phyloP scores from a whole-genome alignment of 2,888 invertebrate species.

The Sarcophaga caerulescens region DNA sequence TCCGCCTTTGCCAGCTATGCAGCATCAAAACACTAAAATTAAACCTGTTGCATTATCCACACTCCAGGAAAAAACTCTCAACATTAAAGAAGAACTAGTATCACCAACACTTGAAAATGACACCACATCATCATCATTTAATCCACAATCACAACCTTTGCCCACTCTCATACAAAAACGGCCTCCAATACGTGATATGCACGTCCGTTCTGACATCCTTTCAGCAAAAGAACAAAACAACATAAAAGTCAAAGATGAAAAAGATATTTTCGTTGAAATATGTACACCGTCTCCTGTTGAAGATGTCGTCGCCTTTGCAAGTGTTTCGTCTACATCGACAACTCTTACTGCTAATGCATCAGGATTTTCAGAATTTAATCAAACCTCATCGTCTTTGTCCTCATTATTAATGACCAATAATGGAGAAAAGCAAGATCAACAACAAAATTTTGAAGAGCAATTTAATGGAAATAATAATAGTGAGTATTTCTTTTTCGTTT shows the following conservation, averaged over 20 bases:
- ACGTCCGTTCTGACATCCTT: constrained; percentile 70
- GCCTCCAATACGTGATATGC: constrained; percentile 66
- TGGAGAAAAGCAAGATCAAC: neutral
- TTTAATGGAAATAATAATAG: constrained; percentile 73
- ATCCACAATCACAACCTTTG: constrained; percentile 45
- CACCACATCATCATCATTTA: constrained; percentile 7
- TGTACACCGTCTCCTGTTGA: constrained; percentile 73
- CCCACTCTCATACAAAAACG: constrained; percentile 67
- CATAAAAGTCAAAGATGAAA: constrained; percentile 75
- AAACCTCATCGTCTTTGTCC: constrained; percentile 31
- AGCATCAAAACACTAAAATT: neutral
- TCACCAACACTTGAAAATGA: constrained; percentile 17
- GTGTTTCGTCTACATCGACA: constrained; percentile 37
- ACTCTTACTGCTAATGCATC: constrained; percentile 26
- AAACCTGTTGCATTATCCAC: neutral
- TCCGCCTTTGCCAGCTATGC: neutral
- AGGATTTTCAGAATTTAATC: constrained; percentile 43
- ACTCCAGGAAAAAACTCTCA: neutral
- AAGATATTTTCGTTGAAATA: constrained; percentile 77
- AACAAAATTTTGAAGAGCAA: constrained; percentile 70
- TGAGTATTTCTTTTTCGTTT: constrained; percentile 69
- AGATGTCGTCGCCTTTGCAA: constrained; percentile 71
- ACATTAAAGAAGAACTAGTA: constrained; percentile 27
- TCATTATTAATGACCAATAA: constrained; percentile 12
- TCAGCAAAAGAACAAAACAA: constrained; percentile 77